Base-by-base conservation (phyloP, 2,888 invertebrate species). In the Micoletzkya japonica region DNA sequence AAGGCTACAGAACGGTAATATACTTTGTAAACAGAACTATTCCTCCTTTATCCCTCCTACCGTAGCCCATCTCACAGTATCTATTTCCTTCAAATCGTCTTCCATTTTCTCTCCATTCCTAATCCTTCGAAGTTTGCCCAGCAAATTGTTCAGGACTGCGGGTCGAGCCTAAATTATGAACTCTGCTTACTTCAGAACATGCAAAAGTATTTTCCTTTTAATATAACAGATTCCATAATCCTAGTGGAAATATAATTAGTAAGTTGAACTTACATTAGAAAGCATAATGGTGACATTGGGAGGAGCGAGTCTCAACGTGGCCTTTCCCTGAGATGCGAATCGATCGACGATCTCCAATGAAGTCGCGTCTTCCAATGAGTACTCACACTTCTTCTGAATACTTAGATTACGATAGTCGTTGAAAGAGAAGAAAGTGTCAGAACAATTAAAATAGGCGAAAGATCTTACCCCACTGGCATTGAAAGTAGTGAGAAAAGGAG, bases 51-150 rank as follows among this genome's bases (percentile, higher is more conserved):
- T 52, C 7, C 24, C 60, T 28, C 20, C 26, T 54, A 63, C 63
- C 63, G 49, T 63, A 17, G 50, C 34, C 7, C 24, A 39, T 28
- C 20, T 30, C 30, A 63, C 63, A 49, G 49, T 63, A 17, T 32
- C 34, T 17, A 63, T 63, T 36, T 63, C 63, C 17, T 63, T 63
- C 49, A 63, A 50, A 50, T n/a, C n/a, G n/a, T n/a, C 26, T 7
- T 63, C 63, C 10, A 49, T 20, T 1, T 49, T 63, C 39, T 63
- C 50, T 63, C 63, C 63, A 20, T n/a, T 32, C 44, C 30, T 20
- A 7, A 32, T 34, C 14, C 26, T 34, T 0, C 28, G 30, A 20
- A 63, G 26, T 26, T 63, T 30, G 32, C 50, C 14, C 34, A 63
- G 10, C 34, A 63, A 49, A 50, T 63, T 63, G 10, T 26, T 32